Evolutionary conservation across 2,113 vertebrate genomes (phyloP).

Genomic region (Scomber colias): DNA sequence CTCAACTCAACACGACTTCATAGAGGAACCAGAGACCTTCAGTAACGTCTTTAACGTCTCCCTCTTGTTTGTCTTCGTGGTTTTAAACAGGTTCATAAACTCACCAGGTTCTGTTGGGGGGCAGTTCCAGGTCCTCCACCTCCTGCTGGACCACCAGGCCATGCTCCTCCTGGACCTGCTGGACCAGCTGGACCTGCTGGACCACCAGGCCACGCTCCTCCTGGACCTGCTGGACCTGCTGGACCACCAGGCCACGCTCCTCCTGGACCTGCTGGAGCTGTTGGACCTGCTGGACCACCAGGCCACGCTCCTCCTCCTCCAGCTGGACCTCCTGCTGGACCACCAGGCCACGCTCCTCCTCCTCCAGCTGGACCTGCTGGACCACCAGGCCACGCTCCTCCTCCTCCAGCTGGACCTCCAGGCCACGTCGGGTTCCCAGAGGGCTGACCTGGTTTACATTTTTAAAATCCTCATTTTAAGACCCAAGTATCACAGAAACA

Average conservation of each 20-base stretch:
- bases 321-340: background rate
- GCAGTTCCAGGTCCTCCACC: background rate
- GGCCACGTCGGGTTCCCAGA: conserved; percentile 13
- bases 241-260: background rate
- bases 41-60: too few species aligned
- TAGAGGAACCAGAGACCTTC: too few species aligned
- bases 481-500: background rate
- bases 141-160: background rate
- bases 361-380: background rate
- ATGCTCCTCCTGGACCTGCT: background rate
- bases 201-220: background rate
- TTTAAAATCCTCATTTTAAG: too few species aligned
- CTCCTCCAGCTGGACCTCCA: conserved; percentile 2
- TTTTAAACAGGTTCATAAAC: too few species aligned
- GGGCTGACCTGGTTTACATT: conserved; percentile 20
- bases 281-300: background rate
- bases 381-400: background rate
- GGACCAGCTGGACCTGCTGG: too few species aligned
- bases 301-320: background rate
- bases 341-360: conserved; percentile 4
- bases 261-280: background rate
- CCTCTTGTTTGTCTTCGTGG: too few species aligned
- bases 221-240: background rate
- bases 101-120: conserved; percentile 43
- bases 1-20: background rate